Evolutionary conservation across 2,888 invertebrate species (phyloP).

Genomic region (Scaptomyza caliginosa): DNA sequence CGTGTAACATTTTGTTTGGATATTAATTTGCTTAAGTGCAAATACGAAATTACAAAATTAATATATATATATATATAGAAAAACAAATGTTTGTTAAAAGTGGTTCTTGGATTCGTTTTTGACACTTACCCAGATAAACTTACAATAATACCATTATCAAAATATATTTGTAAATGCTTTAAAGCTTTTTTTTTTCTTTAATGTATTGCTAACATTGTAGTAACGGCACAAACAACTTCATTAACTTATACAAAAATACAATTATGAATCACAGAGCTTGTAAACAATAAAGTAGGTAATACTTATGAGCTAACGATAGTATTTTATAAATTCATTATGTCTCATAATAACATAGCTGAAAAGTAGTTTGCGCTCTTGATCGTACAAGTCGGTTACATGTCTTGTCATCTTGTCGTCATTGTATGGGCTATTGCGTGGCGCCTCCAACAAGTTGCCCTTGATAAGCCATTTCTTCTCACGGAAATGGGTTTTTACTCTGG

Average conservation of each 20-base stretch:
- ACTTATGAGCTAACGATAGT: not conserved
- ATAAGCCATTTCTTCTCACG: conserved; percentile 50
- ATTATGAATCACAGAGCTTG: conserved; percentile 34
- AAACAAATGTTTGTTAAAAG: too few species aligned
- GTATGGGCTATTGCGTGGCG: conserved; percentile 56
- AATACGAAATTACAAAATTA: too few species aligned
- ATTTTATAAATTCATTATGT: not conserved
- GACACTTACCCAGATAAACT: too few species aligned
- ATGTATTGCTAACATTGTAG: not conserved
- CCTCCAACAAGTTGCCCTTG: conserved; percentile 62
- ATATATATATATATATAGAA: too few species aligned
- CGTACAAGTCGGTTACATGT: conserved; percentile 40
- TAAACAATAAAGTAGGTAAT: not conserved
- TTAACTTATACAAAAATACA: not conserved
- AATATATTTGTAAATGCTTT: not conserved
- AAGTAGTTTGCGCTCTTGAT: conserved; percentile 50
- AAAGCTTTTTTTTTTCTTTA: not conserved
- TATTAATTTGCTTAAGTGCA: too few species aligned
- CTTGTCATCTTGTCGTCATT: conserved; percentile 57
- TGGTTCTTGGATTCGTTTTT: too few species aligned
- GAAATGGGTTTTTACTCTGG: conserved; percentile 56
- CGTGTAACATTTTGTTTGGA: too few species aligned
- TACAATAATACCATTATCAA: too few species aligned
- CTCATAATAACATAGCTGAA: conserved; percentile 54
- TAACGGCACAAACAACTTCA: not conserved